Percentiles rank a stretch among this genome's conserved stretches.
Conservation (phyloP, 2,888 invertebrate genomes). For the Xestia c-nigrum region DNA sequence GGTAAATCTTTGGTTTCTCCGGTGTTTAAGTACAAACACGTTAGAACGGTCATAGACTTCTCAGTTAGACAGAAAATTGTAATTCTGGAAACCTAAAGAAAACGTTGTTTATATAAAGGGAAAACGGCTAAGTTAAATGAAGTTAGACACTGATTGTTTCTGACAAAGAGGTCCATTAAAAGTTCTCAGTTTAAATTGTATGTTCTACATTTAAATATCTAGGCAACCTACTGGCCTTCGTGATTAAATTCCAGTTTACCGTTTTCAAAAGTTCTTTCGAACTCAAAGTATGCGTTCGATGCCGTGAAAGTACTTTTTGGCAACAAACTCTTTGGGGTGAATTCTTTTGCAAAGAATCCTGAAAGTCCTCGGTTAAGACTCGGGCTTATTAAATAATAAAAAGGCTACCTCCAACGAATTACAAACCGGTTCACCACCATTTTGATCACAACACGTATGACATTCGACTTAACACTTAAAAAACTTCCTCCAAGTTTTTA, state of each 20-base stretch:
- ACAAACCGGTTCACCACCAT: conserved; percentile 69
- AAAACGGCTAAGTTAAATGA: conserved; percentile 4
- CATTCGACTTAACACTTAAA: conserved; percentile 65
- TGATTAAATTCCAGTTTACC: conserved; percentile 22
- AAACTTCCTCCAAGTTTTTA: conserved; percentile 63
- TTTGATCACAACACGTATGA: conserved; percentile 64
- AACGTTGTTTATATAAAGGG: conserved; percentile 9
- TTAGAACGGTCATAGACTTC: neutral
- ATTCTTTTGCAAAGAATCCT: conserved; percentile 29
- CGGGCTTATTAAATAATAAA: conserved; percentile 46
- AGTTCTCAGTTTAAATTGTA: conserved; percentile 31
- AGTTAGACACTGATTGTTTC: conserved; percentile 23
- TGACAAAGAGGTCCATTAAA: conserved; percentile 25
- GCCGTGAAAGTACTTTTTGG: conserved; percentile 16
- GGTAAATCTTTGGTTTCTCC: conserved; percentile 3
- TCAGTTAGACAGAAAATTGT: too few relatives aligned
- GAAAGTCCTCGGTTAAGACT: conserved; percentile 20
- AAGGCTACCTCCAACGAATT: conserved; percentile 51
- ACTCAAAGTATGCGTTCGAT: conserved; percentile 27
- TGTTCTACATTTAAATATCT: conserved; percentile 35
- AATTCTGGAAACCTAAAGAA: neutral
- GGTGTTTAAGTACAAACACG: neutral
- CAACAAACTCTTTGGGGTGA: conserved; percentile 10
- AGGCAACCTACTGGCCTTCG: conserved; percentile 34
- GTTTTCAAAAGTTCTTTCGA: conserved; percentile 38